Conservation (phyloP, 2,797 vertebrate species). For the Adelosebastes latens region DNA sequence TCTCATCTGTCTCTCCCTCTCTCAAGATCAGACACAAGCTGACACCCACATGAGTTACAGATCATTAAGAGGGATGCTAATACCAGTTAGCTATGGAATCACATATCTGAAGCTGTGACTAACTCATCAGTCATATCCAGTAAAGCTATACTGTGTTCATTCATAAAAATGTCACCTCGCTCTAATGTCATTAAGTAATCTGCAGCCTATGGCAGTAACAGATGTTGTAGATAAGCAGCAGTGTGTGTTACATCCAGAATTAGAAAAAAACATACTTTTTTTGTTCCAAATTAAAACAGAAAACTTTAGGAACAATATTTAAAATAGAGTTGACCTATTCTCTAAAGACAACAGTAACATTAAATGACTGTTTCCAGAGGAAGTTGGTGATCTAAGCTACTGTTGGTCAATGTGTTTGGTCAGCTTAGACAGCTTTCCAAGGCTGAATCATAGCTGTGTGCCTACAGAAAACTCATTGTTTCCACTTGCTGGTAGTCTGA, state of each 20-base stretch:
- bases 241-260: background rate
- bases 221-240: background rate
- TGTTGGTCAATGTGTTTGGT: conserved; percentile 24
- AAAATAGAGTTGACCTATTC: background rate
- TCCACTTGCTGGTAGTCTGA: conserved; percentile 55
- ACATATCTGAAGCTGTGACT: background rate
- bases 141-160: background rate
- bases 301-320: background rate
- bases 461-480: conserved; percentile 63
- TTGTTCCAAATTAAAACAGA: background rate
- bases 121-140: background rate
- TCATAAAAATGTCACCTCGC: background rate
- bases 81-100: background rate
- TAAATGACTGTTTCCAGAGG: background rate
- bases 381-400: conserved; percentile 7
- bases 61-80: background rate
- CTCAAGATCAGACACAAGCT: background rate
- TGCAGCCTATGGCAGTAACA: background rate
- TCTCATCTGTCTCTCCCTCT: background rate
- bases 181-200: background rate
- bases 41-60: background rate
- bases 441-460: conserved; percentile 36
- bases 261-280: background rate
- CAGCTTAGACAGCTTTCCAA: conserved; percentile 36
- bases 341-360: background rate